Percentiles rank a stretch among this genome's conserved stretches.
phyloP scores from a whole-genome alignment of 2,888 invertebrate species.

The Heliothis peltigera region DNA sequence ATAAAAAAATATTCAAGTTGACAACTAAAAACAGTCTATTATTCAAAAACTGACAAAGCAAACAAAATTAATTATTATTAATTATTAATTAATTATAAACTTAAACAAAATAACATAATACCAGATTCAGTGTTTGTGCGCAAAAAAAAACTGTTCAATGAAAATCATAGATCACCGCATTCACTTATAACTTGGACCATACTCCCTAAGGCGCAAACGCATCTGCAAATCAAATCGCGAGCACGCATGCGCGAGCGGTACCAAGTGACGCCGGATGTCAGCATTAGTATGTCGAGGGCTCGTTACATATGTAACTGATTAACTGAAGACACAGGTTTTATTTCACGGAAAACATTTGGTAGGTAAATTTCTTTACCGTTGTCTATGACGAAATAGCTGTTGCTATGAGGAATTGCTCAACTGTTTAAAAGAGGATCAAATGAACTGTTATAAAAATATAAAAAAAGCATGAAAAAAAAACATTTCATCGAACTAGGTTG shows the following conservation, averaged over 20 bases:
- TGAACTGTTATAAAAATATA: not conserved
- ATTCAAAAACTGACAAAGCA: too few relatives aligned
- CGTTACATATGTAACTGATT: slow-evolving; percentile 56
- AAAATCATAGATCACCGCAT: not conserved
- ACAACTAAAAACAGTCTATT: too few relatives aligned
- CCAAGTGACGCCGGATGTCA: slow-evolving; percentile 74
- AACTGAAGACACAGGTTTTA: slow-evolving; percentile 28
- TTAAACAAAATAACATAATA: too few relatives aligned
- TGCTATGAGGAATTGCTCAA: slow-evolving; percentile 2
- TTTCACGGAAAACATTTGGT: slow-evolving; percentile 30
- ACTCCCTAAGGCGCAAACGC: slow-evolving; percentile 63
- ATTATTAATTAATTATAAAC: too few relatives aligned
- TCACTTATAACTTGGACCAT: slow-evolving; percentile 62
- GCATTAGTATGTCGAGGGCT: slow-evolving; percentile 59
- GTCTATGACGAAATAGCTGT: slow-evolving; percentile 9
- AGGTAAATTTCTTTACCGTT: slow-evolving; percentile 41
- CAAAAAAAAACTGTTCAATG: too few relatives aligned
- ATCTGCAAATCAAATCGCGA: slow-evolving; percentile 88
- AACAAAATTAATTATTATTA: too few relatives aligned
- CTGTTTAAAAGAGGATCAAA: not conserved
- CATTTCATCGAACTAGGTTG: too few relatives aligned
- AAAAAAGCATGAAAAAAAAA: too few relatives aligned
- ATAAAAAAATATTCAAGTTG: too few relatives aligned
- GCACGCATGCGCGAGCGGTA: slow-evolving; percentile 71
- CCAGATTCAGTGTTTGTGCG: too few relatives aligned